Evolutionary conservation across 2,113 vertebrate species (phyloP), one percentile per base, ranked within the genome.

Genomic region (Pleuronectes platessa): DNA sequence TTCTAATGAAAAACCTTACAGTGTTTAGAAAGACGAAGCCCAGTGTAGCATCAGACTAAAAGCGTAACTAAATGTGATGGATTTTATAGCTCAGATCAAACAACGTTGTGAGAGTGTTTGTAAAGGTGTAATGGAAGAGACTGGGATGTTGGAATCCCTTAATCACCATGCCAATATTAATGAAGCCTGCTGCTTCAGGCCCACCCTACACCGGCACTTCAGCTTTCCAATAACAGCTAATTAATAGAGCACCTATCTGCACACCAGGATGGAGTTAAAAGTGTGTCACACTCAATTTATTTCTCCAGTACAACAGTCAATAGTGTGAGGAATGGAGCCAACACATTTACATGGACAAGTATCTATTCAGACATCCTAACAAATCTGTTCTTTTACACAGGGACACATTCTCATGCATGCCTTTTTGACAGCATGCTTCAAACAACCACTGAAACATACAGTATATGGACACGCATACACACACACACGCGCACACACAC

Each of bases 221-320:
- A 88, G 78, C 70, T 68, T 68, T 89, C 78, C 91, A 91, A 86
- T 87, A 93, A 69, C 76, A 80, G 47, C 78, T 88, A 87, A 89
- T 92, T 90, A 93, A 90, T 79, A 76, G 65, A 80, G 64, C 53
- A 81, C 76, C 83, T 78, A 75, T 88, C 85, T 84, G 79, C 69
- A 81, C 86, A 74, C 74, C 79, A 51, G 63, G 74, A 77, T 68
- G 78, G 68, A 79, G 82, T 74, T 86, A 71, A 91, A 83, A 88
- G 74, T 81, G 74, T 89, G 71, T 91, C 84, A 23, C 77, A 78
- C 83, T 89, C 61, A 61, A 88, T 93, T 86, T 88, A 82, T 81
- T 82, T 84, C 73, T 79, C 76, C 84, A 83, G 54, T 60, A 58
- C 67, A 59, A 81, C 79, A 79, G 66, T 66, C 60, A 68, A 45